Base-by-base conservation (phyloP, 2,888 invertebrate genomes). In the Prenolepis imparis region DNA sequence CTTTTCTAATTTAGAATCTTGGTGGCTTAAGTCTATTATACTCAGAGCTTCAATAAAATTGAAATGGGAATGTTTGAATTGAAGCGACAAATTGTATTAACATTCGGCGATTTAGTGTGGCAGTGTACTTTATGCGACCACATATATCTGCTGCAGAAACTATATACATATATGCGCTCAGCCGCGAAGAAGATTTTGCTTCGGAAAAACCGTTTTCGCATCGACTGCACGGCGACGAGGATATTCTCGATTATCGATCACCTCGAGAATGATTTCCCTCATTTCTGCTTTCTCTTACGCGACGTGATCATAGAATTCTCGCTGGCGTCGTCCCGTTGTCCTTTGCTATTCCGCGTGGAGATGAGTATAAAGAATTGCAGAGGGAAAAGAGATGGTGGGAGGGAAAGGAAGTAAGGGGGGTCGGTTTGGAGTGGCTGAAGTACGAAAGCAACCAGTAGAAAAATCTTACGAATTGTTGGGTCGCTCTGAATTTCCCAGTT, bases 401-500 rank as follows among this genome's bases (percentile, higher is more conserved):
- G 44, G 32, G n/a, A n/a, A n/a, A n/a, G n/a, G n/a, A n/a, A n/a
- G n/a, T n/a, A 39, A 72, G 11, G 1, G 18, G 48, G 57, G 24
- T 57, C 70, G 52, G 70, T 80, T 84, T 63, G 70, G 68, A 74
- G 59, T 48, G 67, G 57, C 70, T 61, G 48, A 81, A 63, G 59
- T 73, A 82, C 75, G 61, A 74, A 68, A 61, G 72, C 83, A 83
- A 70, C 73, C 74, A 59, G 73, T 39, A 70, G 75, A 84, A 83
- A 78, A 84, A 86, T 86, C 86, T 83, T 55, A 73, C 59, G 75
- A 75, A 82, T 84, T 66, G 84, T 82, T 59, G 72, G 67, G 39
- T 85, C 77, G 52, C 52, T 57, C 70, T 36, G 52, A 73, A 84
- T 84, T 82, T 67, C 73, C 80, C 81, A 64, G 70, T 82, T 80